phyloP scores from a whole-genome alignment of 1,140 invertebrate species.

The Heliothis virescens region DNA sequence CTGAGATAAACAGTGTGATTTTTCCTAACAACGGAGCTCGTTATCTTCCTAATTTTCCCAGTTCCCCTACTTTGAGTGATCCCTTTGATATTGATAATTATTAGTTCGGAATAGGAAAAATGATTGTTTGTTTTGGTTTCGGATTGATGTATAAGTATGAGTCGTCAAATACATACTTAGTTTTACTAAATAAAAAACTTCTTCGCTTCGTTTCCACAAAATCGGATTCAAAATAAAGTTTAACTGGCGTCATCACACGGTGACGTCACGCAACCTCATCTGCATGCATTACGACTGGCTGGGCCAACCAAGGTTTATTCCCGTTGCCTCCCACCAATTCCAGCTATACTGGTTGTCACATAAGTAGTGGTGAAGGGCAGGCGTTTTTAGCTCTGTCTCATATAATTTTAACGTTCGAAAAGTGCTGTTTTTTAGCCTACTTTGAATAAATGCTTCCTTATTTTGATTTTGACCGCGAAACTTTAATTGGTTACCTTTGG shows the following conservation, averaged over 20 bases:
- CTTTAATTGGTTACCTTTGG: too few species aligned
- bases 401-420: too few species aligned
- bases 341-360: too few species aligned
- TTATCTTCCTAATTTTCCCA: slow-evolving; percentile 31
- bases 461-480: too few species aligned
- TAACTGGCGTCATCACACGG: background rate
- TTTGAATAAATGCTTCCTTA: too few species aligned
- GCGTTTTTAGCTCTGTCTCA: too few species aligned
- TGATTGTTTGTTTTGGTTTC: background rate
- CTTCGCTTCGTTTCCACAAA: too few species aligned
- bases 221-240: background rate
- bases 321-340: too few species aligned
- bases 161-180: background rate
- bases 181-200: too few species aligned
- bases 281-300: background rate
- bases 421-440: too few species aligned
- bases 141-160: background rate
- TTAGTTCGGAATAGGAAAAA: slow-evolving; percentile 11
- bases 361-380: too few species aligned
- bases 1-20: slow-evolving; percentile 50
- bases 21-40: background rate
- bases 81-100: slow-evolving; percentile 22
- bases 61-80: background rate
- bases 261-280: slow-evolving; percentile 1
- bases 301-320: background rate